Evolutionary conservation across 2,888 invertebrate genomes (phyloP), one percentile per base, ranked within the genome.

Genomic region (Epicampocera succincta): DNA sequence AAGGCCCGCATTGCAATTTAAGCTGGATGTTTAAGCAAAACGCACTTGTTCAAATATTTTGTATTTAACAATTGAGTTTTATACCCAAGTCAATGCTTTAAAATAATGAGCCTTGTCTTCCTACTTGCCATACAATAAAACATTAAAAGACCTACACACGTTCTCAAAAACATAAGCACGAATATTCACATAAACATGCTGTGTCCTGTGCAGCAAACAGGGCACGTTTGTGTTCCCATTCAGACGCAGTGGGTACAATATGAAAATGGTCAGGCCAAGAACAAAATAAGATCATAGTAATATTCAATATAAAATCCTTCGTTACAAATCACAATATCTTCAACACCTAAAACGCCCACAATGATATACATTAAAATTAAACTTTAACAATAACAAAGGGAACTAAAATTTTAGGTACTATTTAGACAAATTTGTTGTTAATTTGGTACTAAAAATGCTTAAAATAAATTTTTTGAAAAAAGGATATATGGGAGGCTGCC

Each of bases 1-100:
- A 61, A 46, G 72, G 81, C 82, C 84, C 80, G 84, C 80, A 85
- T 79, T 85, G 85, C 85, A 85, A 84, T 85, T 84, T 83, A 85
- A 85, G 80, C 84, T 48, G 65, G 38, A 83, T 83, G 72, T 84
- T 83, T 75, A 78, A 77, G 63, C 69, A 77, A 78, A 85, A 85
- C 84, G 81, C 85, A 85, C 85, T 85, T 85, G 85, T 85, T 84
- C 85, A 85, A 85, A 85, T 84, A 84, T 21, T 61, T 63, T 78
- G 12, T 60, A 21, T 66, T 73, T 76, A 78, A 75, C 83, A 77
- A 83, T 80, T 69, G 83, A 66, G 52, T 78, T 78, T 61, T 72
- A 68, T 66, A 56, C 40, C 84, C 87, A 88, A 89, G 89, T 88
- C 89, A 88, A 86, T 88, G 89, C 88, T 86, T 86, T 86, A 86